Evolutionary conservation across 2,797 vertebrate genomes (phyloP).

Genomic region (Leptatherina wallacei): DNA sequence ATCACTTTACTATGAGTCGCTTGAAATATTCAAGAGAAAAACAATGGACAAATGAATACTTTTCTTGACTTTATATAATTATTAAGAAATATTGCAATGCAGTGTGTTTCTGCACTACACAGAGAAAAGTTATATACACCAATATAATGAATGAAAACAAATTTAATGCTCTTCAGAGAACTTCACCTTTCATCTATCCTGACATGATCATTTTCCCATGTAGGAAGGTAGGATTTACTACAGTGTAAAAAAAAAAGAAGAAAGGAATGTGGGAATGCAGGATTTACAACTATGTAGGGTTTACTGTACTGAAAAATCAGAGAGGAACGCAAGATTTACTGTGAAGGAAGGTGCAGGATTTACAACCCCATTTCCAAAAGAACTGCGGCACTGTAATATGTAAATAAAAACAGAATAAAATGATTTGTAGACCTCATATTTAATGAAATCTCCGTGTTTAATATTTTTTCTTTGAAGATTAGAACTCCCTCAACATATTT

Average conservation of each 20-base stretch:
- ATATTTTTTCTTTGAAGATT: neutral
- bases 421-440: neutral
- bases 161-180: neutral
- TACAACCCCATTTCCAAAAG: neutral
- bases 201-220: neutral
- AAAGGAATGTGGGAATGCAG: neutral
- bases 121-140: neutral
- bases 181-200: neutral
- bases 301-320: slow-evolving; percentile 1
- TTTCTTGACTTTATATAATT: neutral
- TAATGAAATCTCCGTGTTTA: neutral
- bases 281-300: neutral
- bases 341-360: neutral
- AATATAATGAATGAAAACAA: neutral
- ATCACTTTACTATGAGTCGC: neutral
- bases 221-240: neutral
- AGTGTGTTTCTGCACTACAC: neutral
- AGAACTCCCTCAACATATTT: neutral
- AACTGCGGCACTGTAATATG: neutral
- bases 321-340: slow-evolving; percentile 5
- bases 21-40: neutral
- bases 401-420: neutral
- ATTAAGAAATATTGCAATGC: neutral
- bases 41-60: neutral
- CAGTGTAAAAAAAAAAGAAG: neutral